Percentiles rank a stretch among this genome's conserved stretches.
phyloP scores from a whole-genome alignment of 2,113 vertebrate genomes.

The Hemibagrus wyckioides region DNA sequence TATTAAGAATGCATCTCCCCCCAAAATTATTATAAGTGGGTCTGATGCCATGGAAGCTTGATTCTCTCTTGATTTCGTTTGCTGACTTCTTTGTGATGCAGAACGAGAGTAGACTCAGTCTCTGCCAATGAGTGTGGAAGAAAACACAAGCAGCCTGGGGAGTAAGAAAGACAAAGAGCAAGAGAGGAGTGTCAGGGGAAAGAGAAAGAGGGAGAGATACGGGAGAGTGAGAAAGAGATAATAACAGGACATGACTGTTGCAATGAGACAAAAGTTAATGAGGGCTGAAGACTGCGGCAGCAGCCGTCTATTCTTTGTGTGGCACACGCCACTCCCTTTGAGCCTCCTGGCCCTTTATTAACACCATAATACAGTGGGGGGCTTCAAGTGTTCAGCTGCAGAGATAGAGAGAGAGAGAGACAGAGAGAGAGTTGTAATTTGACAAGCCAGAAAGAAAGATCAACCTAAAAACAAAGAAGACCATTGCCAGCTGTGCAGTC shows the following conservation, averaged over 20 bases:
- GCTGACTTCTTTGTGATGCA: conserved; percentile 47
- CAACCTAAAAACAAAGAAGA: not conserved
- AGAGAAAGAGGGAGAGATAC: not conserved
- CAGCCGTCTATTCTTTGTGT: conserved; percentile 67
- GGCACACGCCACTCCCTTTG: conserved; percentile 65
- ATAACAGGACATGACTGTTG: conserved; percentile 57
- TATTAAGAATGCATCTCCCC: not conserved
- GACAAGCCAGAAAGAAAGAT: conserved; percentile 25
- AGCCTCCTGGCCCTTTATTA: conserved; percentile 73
- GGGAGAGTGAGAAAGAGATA: conserved; percentile 50
- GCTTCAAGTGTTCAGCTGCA: conserved; percentile 76
- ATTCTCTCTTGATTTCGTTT: conserved; percentile 63
- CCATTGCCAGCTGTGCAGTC: not conserved
- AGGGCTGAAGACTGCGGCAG: conserved; percentile 74
- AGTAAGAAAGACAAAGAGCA: not conserved
- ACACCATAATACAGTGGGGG: conserved; percentile 71
- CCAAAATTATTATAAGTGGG: not conserved
- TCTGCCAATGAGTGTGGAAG: conserved; percentile 18
- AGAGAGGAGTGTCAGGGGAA: not conserved
- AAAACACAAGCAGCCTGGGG: conserved; percentile 36
- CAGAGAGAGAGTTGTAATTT: conserved; percentile 48
- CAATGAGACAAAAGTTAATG: conserved; percentile 78
- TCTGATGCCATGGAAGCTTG: not conserved
- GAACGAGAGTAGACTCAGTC: not conserved
- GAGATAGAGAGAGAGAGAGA: conserved; percentile 59